A percentile compares a stretch with the other conserved stretches of the same genome.
Evolutionary conservation across 2,888 invertebrate genomes (phyloP).

Genomic region (Nowickia ferox): DNA sequence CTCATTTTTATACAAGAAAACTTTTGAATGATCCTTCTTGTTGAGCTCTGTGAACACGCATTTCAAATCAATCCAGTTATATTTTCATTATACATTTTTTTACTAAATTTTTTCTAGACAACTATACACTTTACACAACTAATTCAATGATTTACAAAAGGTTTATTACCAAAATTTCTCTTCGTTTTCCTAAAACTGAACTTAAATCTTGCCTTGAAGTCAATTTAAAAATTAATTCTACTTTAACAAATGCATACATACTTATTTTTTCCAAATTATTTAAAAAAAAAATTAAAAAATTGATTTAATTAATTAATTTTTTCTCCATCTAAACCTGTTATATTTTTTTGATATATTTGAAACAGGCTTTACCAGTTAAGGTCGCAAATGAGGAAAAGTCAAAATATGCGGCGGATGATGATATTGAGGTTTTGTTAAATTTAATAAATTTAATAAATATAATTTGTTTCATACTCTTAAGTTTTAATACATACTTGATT

Average conservation of each 20-base stretch:
- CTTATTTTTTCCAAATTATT: background rate
- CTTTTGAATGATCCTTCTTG: no score
- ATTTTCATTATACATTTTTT: no score
- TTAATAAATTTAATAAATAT: conserved; percentile 54
- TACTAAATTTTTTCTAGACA: no score
- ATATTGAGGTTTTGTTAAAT: conserved; percentile 79
- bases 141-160: no score
- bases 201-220: no score
- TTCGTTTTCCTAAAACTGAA: background rate
- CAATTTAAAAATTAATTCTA: no score
- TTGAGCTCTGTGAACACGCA: no score
- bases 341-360: conserved; percentile 69
- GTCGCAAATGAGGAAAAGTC: conserved; percentile 75
- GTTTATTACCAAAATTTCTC: background rate
- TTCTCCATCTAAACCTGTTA: conserved; percentile 22
- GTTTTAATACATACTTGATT: conserved; percentile 53
- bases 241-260: background rate
- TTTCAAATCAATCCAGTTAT: no score
- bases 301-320: conserved; percentile 5
- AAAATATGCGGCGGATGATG: conserved; percentile 80
- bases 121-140: no score
- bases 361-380: conserved; percentile 78
- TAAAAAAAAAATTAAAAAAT: background rate
- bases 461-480: conserved; percentile 40
- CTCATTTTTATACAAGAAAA: no score